These are phyloP conservation scores for Lithobius niger DNA, from an alignment of 1,140 invertebrate genomes.

Conservation along the genomic window DNA sequence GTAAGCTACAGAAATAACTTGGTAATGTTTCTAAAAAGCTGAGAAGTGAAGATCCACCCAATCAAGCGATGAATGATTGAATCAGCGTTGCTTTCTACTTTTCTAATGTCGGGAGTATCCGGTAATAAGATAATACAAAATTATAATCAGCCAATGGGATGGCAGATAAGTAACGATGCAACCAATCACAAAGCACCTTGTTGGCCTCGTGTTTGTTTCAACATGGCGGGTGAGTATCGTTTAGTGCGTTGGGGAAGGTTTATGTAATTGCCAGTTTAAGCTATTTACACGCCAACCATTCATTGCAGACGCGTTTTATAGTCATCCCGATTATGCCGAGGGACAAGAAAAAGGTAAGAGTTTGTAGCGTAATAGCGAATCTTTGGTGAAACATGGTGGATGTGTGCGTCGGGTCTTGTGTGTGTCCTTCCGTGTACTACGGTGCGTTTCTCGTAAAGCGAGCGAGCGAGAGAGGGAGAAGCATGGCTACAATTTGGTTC, in stretches of 20 bases:
- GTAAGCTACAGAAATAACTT: too few relatives aligned
- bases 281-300: not conserved
- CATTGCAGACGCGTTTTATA: slow-evolving; percentile 2
- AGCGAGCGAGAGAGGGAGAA: too few relatives aligned
- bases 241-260: slow-evolving; percentile 1
- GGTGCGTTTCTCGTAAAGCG: too few relatives aligned
- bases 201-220: slow-evolving; percentile 10
- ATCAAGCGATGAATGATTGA: slow-evolving; percentile 7
- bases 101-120: slow-evolving; percentile 5
- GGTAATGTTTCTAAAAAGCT: too few relatives aligned
- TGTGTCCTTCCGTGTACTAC: too few relatives aligned
- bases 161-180: not conserved
- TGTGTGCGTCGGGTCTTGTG: too few relatives aligned
- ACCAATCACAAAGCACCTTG: slow-evolving; percentile 6
- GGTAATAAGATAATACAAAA: slow-evolving; percentile 9
- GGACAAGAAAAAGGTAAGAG: slow-evolving; percentile 4
- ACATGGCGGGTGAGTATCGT: slow-evolving; percentile 10
- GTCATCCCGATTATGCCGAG: not conserved
- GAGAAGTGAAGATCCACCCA: too few relatives aligned
- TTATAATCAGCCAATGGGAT: slow-evolving; percentile 3
- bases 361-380: too few relatives aligned
- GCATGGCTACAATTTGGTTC: too few relatives aligned
- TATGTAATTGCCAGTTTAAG: not conserved
- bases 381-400: too few relatives aligned
- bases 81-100: not conserved